Percentiles rank a stretch among this genome's conserved stretches.
phyloP scores from a whole-genome alignment of 2,797 vertebrate species.

The Glossophaga mutica region DNA sequence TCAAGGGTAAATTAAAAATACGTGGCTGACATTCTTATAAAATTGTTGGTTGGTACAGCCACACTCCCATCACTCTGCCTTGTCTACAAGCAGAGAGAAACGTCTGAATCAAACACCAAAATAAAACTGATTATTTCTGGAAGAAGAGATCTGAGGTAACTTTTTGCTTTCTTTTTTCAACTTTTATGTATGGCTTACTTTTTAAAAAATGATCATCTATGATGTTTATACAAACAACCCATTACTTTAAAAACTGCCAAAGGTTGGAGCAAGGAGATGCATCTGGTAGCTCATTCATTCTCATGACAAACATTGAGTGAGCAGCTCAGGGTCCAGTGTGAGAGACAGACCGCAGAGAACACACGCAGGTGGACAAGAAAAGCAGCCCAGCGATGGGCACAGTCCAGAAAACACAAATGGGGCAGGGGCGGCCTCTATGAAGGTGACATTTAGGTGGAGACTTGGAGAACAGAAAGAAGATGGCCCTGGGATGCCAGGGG shows the following conservation, averaged over 20 bases:
- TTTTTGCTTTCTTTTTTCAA: neutral
- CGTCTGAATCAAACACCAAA: neutral
- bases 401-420: neutral
- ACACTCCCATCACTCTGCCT: neutral
- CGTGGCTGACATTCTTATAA: neutral
- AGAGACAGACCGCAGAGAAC: neutral
- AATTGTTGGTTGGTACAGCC: neutral
- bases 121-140: neutral
- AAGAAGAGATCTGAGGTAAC: neutral
- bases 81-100: neutral
- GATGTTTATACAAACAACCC: neutral
- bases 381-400: rapidly evolving
- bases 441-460: neutral
- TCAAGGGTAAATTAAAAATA: neutral
- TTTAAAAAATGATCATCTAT: neutral
- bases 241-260: neutral
- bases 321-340: neutral
- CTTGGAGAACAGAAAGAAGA: neutral
- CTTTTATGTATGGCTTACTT: neutral
- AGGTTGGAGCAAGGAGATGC: neutral
- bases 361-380: neutral
- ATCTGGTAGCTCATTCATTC: neutral
- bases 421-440: neutral
- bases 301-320: neutral
- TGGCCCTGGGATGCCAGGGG: rapidly evolving